Base-by-base conservation (phyloP, 2,888 invertebrate genomes). In the Bellardia bayeri region DNA sequence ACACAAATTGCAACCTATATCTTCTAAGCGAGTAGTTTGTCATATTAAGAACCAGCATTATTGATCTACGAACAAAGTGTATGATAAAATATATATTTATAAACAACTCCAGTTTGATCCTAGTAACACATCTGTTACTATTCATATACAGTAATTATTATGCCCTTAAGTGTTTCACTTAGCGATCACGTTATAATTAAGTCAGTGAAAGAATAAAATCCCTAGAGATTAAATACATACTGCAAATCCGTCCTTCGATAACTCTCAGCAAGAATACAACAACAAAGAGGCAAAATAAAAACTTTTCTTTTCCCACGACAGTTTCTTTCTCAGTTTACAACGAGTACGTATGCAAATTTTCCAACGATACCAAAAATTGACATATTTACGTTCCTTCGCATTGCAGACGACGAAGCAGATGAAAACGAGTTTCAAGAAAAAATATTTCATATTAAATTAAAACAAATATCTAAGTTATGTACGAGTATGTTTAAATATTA, bases 151-250 rank as follows among this genome's bases (percentile, higher is more conserved):
- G 51, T 4, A n/a, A 54, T 30, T 69, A n/a, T 40, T 56, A 9
- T 72, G 37, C 6, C 13, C 56, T 2, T 7, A 13, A 23, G 14
- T 72, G 14, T 56, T 1, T 16, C 8, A 7, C n/a, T 13, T 9
- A 71, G 51, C n/a, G 69, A 71, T n/a, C 37, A 54, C 54, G 40
- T 56, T 37, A 40, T 56, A 56, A 72, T 56, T 56, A 72, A 72
- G 56, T 56, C 56, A 23, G 56, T 42, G 56, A 56, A n/a, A 40
- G 40, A 72, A 16, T 54, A 33, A 71, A 68, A 58, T 58, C 58
- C 11, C 56, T 49, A 4, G 2, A 45, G 78, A 68, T 66, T 45
- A 13, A 9, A 58, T 45, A 37, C 42, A 58, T 45, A 37, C 42
- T 40, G 16, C 68, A 79, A 68, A 58, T 68, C 16, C 42, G 56